A percentile compares a stretch with the other conserved stretches of the same genome.
Conservation (phyloP, 2,113 vertebrate species). For the Diadophis punctatus region DNA sequence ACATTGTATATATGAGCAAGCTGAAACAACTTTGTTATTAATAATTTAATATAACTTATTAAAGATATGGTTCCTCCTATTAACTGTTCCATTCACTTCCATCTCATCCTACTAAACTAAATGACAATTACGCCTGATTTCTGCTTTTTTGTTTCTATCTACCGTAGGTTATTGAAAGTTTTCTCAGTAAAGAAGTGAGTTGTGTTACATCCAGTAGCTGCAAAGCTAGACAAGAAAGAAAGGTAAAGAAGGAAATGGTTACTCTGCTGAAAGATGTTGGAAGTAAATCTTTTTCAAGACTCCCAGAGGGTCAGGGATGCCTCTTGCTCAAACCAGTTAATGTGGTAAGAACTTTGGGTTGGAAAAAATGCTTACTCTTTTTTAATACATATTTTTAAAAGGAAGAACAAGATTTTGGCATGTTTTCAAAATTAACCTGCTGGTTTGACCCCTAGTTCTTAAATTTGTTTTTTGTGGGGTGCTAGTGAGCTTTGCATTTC, state of each 20-base stretch:
- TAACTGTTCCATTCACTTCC: background rate
- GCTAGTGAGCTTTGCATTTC: no score
- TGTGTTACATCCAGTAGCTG: constrained; percentile 73
- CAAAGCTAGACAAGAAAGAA: constrained; percentile 44
- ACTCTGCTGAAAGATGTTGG: background rate
- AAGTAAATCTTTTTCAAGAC: background rate
- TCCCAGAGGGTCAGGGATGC: background rate
- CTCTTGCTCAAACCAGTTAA: background rate
- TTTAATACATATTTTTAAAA: background rate
- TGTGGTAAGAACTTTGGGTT: background rate
- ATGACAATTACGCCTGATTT: background rate
- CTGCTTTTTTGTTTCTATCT: constrained; percentile 24
- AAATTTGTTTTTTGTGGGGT: background rate
- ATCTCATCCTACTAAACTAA: background rate
- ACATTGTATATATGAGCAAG: background rate
- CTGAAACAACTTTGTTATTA: background rate
- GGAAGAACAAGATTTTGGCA: background rate
- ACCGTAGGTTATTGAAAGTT: constrained; percentile 74
- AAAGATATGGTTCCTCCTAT: background rate
- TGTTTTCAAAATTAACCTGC: background rate
- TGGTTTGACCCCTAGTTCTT: background rate
- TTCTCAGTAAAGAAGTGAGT: constrained; percentile 80
- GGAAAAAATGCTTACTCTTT: no score
- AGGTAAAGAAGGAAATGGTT: background rate
- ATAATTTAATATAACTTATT: background rate